A percentile compares a stretch with the other conserved stretches of the same genome.
Conservation (phyloP, 1,140 invertebrate genomes). For the Arctopsyche grandis region DNA sequence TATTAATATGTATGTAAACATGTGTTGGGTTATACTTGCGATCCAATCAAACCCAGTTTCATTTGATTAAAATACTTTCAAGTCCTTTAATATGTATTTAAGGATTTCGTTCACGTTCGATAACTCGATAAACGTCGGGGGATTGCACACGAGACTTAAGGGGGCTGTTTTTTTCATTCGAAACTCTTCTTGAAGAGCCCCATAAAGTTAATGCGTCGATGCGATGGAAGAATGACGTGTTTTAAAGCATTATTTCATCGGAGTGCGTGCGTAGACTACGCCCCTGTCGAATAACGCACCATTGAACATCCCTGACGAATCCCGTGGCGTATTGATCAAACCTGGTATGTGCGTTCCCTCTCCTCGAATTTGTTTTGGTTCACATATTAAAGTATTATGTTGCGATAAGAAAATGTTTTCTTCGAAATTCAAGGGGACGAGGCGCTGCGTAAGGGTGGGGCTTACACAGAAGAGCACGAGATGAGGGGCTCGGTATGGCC, state of each 20-base stretch:
- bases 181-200: not conserved
- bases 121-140: not conserved
- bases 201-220: conserved; percentile 2
- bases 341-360: not conserved
- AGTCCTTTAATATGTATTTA: no score
- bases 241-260: conserved; percentile 38
- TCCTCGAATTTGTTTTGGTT: conserved; percentile 51
- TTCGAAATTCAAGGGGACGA: not conserved
- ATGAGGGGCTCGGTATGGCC: not conserved
- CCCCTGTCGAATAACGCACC: conserved; percentile 43
- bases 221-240: conserved; percentile 33
- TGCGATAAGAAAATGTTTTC: conserved; percentile 49
- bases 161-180: not conserved
- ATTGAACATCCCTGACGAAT: conserved; percentile 46
- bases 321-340: conserved; percentile 16
- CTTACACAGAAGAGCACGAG: not conserved
- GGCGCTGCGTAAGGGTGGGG: not conserved
- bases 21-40: no score
- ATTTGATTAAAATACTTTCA: no score
- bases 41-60: no score
- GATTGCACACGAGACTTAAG: not conserved
- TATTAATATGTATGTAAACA: no score
- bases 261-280: not conserved
- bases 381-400: conserved; percentile 54
- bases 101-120: not conserved